Base-by-base conservation (phyloP, 2,888 invertebrate species). In the Dryococelus australis region DNA sequence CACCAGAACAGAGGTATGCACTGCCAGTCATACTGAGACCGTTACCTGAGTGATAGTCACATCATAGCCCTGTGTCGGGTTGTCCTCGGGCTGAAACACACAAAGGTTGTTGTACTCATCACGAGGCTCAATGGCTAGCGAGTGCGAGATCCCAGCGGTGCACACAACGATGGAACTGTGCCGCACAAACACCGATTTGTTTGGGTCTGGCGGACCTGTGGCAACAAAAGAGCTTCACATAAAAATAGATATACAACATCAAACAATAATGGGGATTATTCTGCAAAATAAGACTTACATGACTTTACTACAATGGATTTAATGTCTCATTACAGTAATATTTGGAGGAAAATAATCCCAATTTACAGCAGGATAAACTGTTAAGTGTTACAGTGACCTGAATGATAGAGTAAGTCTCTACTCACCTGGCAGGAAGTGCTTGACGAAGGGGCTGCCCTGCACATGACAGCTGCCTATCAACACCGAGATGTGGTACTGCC, bases 31-130 rank as follows among this genome's bases (percentile, higher is more conserved):
- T n/a, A 20, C n/a, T 65, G 65, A 65, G 65, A 20, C 65, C 0
- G 51, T 88, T 86, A 88, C 88, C 88, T 88, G 87, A n/a, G 89
- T 89, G 43, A 89, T 87, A 83, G 87, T 85, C 84, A 89, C 86
- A 26, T 91, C 89, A 89, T 93, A 93, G 24, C 93, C 95, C 91
- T 94, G 93, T 0, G 95, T 94, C 0, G 96, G 95, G 91, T 95
- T 93, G 88, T 94, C 94, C 78, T 93, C 93, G 51, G 89, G 87
- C 80, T 94, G 93, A 90, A 95, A 96, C 89, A 93, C 92, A 90
- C 97, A 97, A n/a, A 96, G 93, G 92, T 98, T 98, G 91, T 97
- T 97, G 92, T 96, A 98, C 92, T 96, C 96, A 93, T 98, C 98
- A 88, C 98, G 94, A n/a, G 98, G 98, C 91, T 98, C 98, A 91